A percentile compares a stretch with the other conserved stretches of the same genome.
These are phyloP conservation scores for Drosophila eohydei DNA, from an alignment of 2,888 invertebrate genomes.

Conservation along the genomic window DNA sequence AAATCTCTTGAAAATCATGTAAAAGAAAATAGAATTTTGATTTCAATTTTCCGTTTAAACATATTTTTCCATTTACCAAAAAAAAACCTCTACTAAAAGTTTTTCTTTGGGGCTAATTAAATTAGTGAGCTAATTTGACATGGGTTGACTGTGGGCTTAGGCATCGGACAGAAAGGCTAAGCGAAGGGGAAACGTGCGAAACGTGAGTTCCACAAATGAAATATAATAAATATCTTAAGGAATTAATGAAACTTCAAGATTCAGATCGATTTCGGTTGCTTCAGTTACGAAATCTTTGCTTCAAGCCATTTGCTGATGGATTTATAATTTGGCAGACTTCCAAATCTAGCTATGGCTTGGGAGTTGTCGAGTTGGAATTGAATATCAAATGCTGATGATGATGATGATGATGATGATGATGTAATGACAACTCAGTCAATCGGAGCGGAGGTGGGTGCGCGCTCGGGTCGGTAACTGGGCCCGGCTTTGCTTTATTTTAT, in stretches of 20 bases:
- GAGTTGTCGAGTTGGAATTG: not conserved
- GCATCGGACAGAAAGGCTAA: not conserved
- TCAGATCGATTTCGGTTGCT: too few species aligned
- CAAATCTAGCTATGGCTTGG: not conserved
- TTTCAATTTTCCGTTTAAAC: not conserved
- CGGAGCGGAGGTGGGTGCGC: not conserved
- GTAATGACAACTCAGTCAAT: slow-evolving; percentile 25
- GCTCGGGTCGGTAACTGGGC: not conserved
- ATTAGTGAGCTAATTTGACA: slow-evolving; percentile 4
- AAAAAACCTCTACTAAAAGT: not conserved
- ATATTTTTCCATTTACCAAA: not conserved
- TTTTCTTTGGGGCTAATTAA: slow-evolving; percentile 1
- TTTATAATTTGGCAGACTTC: not conserved
- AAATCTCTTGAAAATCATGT: not conserved
- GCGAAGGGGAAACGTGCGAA: not conserved
- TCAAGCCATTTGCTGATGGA: not conserved
- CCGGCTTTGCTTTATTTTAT: slow-evolving; percentile 16
- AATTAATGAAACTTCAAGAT: not conserved
- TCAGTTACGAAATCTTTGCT: not conserved
- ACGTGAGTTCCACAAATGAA: not conserved
- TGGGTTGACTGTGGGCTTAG: slow-evolving; percentile 6
- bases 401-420: slow-evolving; percentile 30
- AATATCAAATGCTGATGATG: slow-evolving; percentile 39
- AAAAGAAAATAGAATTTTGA: not conserved
- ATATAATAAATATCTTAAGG: not conserved